phyloP scores from a whole-genome alignment of 1,140 invertebrate species.

The Akabosia matsudoensis region DNA sequence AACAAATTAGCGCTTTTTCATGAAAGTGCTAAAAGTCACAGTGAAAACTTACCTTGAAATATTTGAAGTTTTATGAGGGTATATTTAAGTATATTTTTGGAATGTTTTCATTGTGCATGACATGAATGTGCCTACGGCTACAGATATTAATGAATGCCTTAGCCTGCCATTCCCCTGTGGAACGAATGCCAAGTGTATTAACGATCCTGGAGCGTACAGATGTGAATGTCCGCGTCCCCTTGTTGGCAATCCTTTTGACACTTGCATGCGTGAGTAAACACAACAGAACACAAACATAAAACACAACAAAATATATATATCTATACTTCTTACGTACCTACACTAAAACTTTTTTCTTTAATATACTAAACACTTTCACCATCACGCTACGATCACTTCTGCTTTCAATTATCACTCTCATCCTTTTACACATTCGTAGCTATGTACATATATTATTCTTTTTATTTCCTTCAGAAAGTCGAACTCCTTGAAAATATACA shows the following conservation, averaged over 20 bases:
- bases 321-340: background rate
- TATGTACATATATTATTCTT: too few relatives aligned
- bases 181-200: conserved; percentile 51
- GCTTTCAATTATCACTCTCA: too few relatives aligned
- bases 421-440: too few relatives aligned
- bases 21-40: background rate
- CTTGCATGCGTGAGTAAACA: conserved; percentile 51
- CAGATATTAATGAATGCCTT: conserved; percentile 71
- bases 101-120: background rate
- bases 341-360: background rate
- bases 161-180: conserved; percentile 51
- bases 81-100: background rate
- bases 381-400: conserved; percentile 6
- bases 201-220: conserved; percentile 49
- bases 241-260: conserved; percentile 49
- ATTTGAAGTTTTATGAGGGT: too few relatives aligned
- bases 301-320: background rate
- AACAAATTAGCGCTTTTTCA: background rate
- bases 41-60: too few relatives aligned
- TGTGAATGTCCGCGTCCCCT: conserved; percentile 51
- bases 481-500: too few relatives aligned
- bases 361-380: conserved; percentile 16
- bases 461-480: too few relatives aligned
- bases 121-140: background rate
- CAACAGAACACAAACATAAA: conserved; percentile 24